Evolutionary conservation across 2,888 invertebrate species (phyloP), one percentile per base, ranked within the genome.

Genomic region (Drosophila pseudotalamancana): DNA sequence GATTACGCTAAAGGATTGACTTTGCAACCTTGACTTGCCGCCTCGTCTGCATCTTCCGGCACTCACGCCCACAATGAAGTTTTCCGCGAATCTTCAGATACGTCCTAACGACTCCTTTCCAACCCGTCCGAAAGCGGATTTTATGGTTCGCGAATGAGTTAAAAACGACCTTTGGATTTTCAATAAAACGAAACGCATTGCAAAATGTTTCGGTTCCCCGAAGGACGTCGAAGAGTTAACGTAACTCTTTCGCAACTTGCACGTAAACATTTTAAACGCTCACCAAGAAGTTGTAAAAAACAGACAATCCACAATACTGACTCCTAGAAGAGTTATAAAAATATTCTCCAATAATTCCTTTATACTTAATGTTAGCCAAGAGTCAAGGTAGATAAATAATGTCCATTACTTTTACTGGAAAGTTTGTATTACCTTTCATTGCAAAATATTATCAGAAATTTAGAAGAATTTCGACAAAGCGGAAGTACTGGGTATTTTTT

Each of bases 1-100:
- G 88, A 90, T 90, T 90, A 91, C 81, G 90, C 88, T 89, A 90
- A 90, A 89, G 90, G 91, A 90, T 90, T 91, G 87, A 88, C 89
- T 89, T 89, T 77, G 50, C 64, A 82, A 54, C 89, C 90, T 89
- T 90, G 89, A 88, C 77, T n/a, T 74, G 68, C 43, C 23, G 56
- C 42, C 43, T 59, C 48, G 49, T 62, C 56, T 31, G 40, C 46
- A 40, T 60, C 45, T 40, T 65, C 59, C 62, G 59, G 65, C 65
- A 60, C 57, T 45, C 73, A 79, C 77, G 79, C 79, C 70, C 63
- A 79, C 72, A 76, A 56, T 68, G 61, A 42, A 60, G 42, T 43
- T 46, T 88, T 88, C 88, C 65, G 66, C 72, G 88, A 88, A 88
- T 74, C 59, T 57, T 43, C n/a, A 34, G 19, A 27, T 29, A 19